These are phyloP conservation scores for Toxostoma redivivum DNA, from an alignment of 2,113 vertebrate genomes.

Conservation along the genomic window DNA sequence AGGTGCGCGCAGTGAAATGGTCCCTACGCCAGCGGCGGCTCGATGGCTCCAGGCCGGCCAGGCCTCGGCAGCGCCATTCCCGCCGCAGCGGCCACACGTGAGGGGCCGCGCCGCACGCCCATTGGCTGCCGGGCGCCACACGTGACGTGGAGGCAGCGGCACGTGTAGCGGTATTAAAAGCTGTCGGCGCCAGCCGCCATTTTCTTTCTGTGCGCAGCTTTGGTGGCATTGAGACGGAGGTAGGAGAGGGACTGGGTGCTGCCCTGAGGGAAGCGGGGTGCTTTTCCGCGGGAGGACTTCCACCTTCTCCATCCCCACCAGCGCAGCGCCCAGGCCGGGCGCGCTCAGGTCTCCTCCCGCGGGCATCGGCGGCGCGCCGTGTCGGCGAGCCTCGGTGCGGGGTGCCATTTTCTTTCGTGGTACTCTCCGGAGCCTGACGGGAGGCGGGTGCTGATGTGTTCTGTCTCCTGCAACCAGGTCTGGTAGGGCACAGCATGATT, in stretches of 20 bases:
- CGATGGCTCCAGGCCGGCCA: too few species aligned
- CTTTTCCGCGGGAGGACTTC: rapidly evolving
- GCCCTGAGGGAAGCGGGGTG: rapidly evolving
- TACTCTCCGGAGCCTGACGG: rapidly evolving
- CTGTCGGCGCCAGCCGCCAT: rapidly evolving
- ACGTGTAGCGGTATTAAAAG: not conserved
- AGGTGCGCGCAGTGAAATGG: rapidly evolving
- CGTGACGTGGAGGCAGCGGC: not conserved
- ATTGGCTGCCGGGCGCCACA: not conserved
- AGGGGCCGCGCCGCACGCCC: not conserved
- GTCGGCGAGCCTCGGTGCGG: not conserved
- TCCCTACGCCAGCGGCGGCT: rapidly evolving
- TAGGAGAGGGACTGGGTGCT: rapidly evolving
- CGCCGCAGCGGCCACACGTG: not conserved
- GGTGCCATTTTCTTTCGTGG: not conserved
- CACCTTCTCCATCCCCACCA: rapidly evolving
- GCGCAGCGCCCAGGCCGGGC: rapidly evolving
- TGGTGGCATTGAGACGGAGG: rapidly evolving
- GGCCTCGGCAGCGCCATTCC: rapidly evolving
- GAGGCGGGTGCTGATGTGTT: rapidly evolving
- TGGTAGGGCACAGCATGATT: not conserved
- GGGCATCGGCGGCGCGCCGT: too few species aligned
- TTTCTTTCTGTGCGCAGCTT: rapidly evolving
- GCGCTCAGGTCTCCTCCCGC: not conserved
- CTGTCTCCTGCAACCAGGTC: not conserved